Conservation (phyloP, 2,113 vertebrate genomes). For the Erythrocercus mccallii region DNA sequence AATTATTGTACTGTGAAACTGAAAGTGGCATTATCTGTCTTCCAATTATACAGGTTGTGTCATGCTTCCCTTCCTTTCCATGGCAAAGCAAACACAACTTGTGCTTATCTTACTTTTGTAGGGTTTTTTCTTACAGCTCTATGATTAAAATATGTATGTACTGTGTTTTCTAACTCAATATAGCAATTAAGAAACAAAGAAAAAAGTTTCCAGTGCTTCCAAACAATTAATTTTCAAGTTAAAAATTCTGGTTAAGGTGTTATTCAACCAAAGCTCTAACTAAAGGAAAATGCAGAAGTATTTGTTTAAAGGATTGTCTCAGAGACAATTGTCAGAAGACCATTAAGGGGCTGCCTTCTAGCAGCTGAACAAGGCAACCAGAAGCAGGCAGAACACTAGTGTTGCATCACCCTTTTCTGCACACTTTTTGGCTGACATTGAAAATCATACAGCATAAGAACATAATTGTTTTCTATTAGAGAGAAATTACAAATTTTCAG, state of each 20-base stretch:
- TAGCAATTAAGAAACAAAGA: neutral
- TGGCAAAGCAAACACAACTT: neutral
- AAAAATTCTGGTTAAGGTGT: neutral
- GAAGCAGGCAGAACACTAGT: neutral
- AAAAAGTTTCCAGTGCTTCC: neutral
- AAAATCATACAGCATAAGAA: neutral
- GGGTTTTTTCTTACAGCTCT: rapidly evolving
- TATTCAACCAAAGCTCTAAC: neutral
- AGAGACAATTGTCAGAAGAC: neutral
- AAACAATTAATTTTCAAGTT: neutral
- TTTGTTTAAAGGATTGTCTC: neutral
- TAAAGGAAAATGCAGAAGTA: neutral
- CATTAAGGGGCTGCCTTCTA: neutral
- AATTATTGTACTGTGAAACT: neutral
- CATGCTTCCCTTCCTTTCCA: neutral
- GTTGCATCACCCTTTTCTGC: neutral
- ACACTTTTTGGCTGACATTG: neutral
- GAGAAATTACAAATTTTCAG: neutral
- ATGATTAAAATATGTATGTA: neutral
- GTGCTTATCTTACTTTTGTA: neutral
- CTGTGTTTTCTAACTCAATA: neutral
- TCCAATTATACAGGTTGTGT: neutral
- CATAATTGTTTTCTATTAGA: rapidly evolving
- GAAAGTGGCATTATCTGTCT: neutral
- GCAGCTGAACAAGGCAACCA: neutral